These are phyloP conservation scores for Pachyseris speciosa DNA, from an alignment of 64 coral and sea anemone species.

Conservation along the genomic window DNA sequence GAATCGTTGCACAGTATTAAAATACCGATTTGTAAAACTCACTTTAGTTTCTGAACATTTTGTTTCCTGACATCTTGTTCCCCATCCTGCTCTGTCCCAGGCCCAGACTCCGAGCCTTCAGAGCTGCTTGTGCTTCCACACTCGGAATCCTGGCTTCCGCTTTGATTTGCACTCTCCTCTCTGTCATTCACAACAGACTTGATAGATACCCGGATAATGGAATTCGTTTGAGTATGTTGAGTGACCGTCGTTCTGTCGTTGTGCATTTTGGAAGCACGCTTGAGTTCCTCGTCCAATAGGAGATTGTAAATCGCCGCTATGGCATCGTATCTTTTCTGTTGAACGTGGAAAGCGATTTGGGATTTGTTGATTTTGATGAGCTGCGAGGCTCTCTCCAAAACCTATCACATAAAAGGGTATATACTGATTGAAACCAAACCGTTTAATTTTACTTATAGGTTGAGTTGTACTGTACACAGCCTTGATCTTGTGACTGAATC, in stretches of 20 bases:
- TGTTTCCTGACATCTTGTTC: background rate
- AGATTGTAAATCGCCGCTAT: conserved; percentile 88
- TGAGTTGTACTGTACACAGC: no score
- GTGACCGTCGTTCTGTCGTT: background rate
- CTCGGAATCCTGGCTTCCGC: background rate
- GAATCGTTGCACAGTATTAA: background rate
- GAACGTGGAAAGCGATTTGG: conserved; percentile 72
- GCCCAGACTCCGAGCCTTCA: background rate
- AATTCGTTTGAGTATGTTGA: background rate
- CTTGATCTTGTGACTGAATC: no score
- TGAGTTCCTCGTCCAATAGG: conserved; percentile 64
- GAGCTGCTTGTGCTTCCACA: background rate
- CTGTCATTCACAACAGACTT: background rate
- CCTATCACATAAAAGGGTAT: conserved; percentile 12
- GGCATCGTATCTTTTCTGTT: conserved; percentile 79
- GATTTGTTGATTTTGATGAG: conserved; percentile 82
- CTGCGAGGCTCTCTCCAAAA: conserved; percentile 63
- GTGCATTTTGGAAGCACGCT: background rate
- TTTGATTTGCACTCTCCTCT: background rate
- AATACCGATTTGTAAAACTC: background rate
- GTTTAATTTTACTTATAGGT: no score
- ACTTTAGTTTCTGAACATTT: background rate
- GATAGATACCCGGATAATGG: background rate
- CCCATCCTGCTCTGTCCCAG: background rate
- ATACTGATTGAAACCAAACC: no score